Conservation (phyloP, 2,888 invertebrate genomes). For the Chouioia cunea region DNA sequence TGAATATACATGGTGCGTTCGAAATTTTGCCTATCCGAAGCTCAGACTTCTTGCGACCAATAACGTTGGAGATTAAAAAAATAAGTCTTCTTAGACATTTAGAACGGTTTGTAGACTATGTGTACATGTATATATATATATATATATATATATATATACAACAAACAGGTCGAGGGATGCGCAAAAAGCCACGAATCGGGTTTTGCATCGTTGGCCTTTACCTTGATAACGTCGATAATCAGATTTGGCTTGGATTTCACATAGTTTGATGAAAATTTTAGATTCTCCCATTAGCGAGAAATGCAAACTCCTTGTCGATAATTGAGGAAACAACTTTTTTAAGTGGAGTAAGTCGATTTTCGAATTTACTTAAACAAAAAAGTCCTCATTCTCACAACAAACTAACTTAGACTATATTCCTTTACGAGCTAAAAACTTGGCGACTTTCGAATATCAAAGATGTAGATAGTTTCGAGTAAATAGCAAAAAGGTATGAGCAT, state of each 20-base stretch:
- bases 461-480: too few relatives aligned
- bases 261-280: not conserved
- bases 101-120: too few relatives aligned
- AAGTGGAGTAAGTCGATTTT: not conserved
- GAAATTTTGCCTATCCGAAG: conserved; percentile 2
- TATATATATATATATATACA: too few relatives aligned
- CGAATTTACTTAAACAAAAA: not conserved
- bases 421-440: too few relatives aligned
- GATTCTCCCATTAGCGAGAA: not conserved
- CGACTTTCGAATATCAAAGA: too few relatives aligned
- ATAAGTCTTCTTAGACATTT: not conserved
- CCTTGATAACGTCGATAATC: not conserved
- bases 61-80: conserved; percentile 4
- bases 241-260: not conserved
- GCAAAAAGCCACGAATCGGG: not conserved
- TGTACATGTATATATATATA: too few relatives aligned
- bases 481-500: not conserved
- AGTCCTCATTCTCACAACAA: too few relatives aligned
- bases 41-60: not conserved
- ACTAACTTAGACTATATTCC: too few relatives aligned
- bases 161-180: not conserved
- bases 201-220: not conserved
- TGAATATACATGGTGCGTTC: conserved; percentile 11
- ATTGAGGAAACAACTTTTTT: not conserved
- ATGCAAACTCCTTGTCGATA: not conserved